Evolutionary conservation across 2,888 invertebrate genomes (phyloP), one percentile per base, ranked within the genome.

Genomic region (Drosophila prolongata): DNA sequence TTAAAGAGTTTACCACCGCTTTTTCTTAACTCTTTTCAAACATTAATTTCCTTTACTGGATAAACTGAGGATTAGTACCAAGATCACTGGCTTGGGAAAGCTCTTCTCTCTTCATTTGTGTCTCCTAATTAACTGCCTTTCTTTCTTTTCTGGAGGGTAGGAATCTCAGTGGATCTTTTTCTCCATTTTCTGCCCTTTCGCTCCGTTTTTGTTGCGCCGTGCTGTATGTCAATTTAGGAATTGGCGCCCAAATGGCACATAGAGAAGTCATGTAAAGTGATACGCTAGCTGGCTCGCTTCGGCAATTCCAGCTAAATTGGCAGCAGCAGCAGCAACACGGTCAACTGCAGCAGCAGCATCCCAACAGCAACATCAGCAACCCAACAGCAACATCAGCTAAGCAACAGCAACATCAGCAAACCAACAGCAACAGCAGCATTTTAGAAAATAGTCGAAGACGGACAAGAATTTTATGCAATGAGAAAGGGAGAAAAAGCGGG

Each of bases 201-300:
- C 49, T 60, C 42, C 27, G 55, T 49, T 40, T 68, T 58, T 46
- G 62, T 77, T 55, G 30, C 49, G 37, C 44, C 54, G 58, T 49
- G 80, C 58, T 55, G 80, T 68, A 70, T 65, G 85, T 81, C 82
- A 82, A 77, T 80, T 83, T 70, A 83, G 79, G 87, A 80, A 77
- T 83, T 78, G 83, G 89, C 83, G 89, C 83, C 87, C 80, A 83
- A 88, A 86, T 80, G 88, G 78, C 87, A 81, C 87, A 78, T 87
- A 76, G 85, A 87, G 79, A 65, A 87, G 82, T 87, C 84, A 86
- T 83, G 88, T 83, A 83, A 86, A 75, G 52, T 77, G 78, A 88
- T 86, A 83, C 60, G 62, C 56, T 56, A 57, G 85, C 85, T 73
- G 67, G 78, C 76, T 67, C 60, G 59, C 80, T 76, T 37, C 57